Evolutionary conservation across 2,797 vertebrate genomes (phyloP), one percentile per base, ranked within the genome.

Genomic region (Brachyalestes nurse): DNA sequence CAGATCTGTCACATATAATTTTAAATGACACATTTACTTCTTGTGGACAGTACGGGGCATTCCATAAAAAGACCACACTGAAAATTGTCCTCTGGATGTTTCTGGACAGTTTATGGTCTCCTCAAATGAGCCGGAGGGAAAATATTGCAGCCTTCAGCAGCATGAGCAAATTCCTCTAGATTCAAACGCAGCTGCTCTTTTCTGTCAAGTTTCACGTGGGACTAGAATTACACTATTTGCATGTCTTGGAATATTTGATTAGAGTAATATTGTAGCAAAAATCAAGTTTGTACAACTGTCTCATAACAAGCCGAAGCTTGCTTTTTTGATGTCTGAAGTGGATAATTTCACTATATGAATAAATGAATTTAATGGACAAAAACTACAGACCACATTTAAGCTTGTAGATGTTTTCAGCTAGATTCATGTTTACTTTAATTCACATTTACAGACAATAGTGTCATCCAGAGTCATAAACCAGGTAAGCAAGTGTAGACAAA

Each of bases 81-180:
- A 49, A 23, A 16, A 6, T 38, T 9, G 16, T 53, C 51, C 5
- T 28, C 60, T 28, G 13, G 25, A 6, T 14, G 13, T 34, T 16
- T 69, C 21, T 49, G 42, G 65, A 67, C 19, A 21, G 17, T 45
- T 6, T 12, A 19, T 49, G 40, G 13, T 70, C 66, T 69, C 10
- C 42, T 42, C 14, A 1, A 9, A 16, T 9, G 7, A 69, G n/a
- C 8, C 13, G 6, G 66, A 21, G 12, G n/a, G n/a, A 47, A 69
- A 69, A 47, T n/a, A n/a, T 21, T 42, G 8, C 65, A 67, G 19
- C 40, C 10, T 69, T 69, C 66, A 49, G n/a, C 66, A 23, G n/a
- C 7, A 23, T 66, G 28, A 57, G 19, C 55, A 57, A 13, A 34
- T 51, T 23, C 67, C 21, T 51, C 42, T 12, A 6, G 38, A 16